These are phyloP conservation scores for Clarias batrachus DNA, from an alignment of 2,113 vertebrate species.

Conservation along the genomic window DNA sequence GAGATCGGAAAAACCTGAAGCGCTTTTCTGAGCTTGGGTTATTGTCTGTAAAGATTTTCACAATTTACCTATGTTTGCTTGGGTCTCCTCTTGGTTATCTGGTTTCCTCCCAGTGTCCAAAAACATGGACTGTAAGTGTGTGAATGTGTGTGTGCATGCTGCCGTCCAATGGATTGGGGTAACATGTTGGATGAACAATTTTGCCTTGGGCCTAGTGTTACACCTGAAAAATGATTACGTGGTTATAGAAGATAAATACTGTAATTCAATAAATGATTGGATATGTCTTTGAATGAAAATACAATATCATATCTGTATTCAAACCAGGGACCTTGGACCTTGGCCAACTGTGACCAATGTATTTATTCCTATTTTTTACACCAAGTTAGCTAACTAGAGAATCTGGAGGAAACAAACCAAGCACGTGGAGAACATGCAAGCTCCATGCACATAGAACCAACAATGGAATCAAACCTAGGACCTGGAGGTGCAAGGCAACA, in stretches of 20 bases:
- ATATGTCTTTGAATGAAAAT: neutral
- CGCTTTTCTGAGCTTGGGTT: neutral
- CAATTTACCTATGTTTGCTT: neutral
- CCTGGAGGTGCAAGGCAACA: no score
- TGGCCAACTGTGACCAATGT: no score
- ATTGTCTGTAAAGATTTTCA: neutral
- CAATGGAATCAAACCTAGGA: no score
- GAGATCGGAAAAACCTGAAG: neutral
- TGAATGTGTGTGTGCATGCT: neutral
- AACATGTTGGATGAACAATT: neutral
- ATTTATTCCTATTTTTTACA: no score
- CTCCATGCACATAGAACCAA: no score
- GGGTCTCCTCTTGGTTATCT: neutral
- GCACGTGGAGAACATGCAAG: no score
- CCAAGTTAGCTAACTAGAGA: no score
- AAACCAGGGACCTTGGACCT: no score
- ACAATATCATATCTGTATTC: no score
- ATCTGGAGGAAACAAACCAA: no score
- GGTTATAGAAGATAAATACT: neutral
- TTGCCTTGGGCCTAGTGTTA: neutral
- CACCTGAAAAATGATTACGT: neutral
- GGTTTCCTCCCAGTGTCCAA: neutral
- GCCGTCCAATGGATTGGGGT: neutral
- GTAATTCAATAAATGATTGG: neutral
- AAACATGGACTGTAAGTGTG: neutral